Base-by-base conservation (phyloP, 1,140 invertebrate genomes). In the Meloidogyne exigua region DNA sequence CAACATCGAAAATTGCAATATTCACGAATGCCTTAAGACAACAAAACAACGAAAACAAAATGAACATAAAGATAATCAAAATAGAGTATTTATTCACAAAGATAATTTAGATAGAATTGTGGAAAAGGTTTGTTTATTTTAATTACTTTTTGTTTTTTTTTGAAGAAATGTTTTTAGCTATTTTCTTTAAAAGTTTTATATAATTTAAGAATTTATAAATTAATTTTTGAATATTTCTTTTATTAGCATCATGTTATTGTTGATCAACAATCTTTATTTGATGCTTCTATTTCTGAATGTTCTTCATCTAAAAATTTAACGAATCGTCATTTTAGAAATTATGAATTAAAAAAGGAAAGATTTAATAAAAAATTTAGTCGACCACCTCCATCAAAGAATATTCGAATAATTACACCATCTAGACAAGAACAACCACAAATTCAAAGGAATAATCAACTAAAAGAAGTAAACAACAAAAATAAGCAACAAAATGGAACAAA, bases 1-100 rank as follows among this genome's bases (percentile, higher is more conserved):
- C 49, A 57, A 57, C 18, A 57, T n/a, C 15, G 49, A 57, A 57
- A 57, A 57, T 57, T 4, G 18, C 3, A 57, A n/a, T 57, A n/a
- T 5, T 57, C 18, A 4, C 18, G n/a, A n/a, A 57, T 9, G 18
- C 18, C n/a, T 1, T 57, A 18, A n/a, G n/a, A 4, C 3, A 12
- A n/a, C 49, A 57, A 57, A n/a, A 57, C 49, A 57, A 57, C 49
- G 18, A 57, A 57, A 57, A 57, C 49, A n/a, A n/a, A 57, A 57
- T 1, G n/a, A 57, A n/a, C 5, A n/a, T 1, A n/a, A 57, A n/a
- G 13, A 18, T 4, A 2, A 49, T 49, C 4, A 57, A n/a, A 57
- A n/a, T 57, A n/a, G 18, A n/a, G 5, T 5, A 57, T n/a, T n/a
- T 57, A 4, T n/a, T 57, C 49, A 57, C n/a, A 57, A n/a, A n/a